Base-by-base conservation (phyloP, 35 echinoderm and acorn worm species). In the Heliocidaris tuberculata region DNA sequence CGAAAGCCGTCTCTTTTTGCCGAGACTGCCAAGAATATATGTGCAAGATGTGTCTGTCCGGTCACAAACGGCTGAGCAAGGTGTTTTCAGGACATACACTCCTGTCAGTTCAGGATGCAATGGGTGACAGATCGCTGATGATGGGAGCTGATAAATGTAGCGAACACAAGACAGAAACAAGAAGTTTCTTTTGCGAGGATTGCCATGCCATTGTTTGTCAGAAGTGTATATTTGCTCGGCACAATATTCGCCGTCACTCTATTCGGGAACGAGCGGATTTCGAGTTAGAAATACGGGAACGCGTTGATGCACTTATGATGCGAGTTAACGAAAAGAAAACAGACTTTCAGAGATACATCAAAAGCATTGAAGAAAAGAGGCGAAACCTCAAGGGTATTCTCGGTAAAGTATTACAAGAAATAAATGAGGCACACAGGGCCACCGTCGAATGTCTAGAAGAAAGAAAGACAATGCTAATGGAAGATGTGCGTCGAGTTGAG, bases 1-100 rank as follows among this genome's bases (percentile, higher is more conserved):
- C 12, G 4, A 47, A 11, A 15, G 87, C 87, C 19, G 87, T 89
- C 31, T 89, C 87, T 13, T 89, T 35, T 48, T 89, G 87, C 9
- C 4, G 87, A 89, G 87, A 89, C 7, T 89, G 87, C 87, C 13
- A 89, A 47, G 87, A 89, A 89, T 89, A 89, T 24, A 89, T 89
- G 87, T 89, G 87, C 32, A 7, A 89, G 31, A 24, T 89, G 31
- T 89, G 87, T 27, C 87, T 89, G 19, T 32, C 87, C 0, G 87
- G 87, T 32, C 87, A 89, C 87, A 89, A 89, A 42, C 31, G 87
- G 4, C 12, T 89, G 87, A 89, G 87, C 19, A 89, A 89, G 31
- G 7, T 89, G 5, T 89, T 89, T n/a, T 15, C 32, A 13, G 31
- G 87, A 12, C 87, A 89, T 42, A 47, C 47, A 32, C 87, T 89